Evolutionary conservation across 2,113 vertebrate genomes (phyloP), one percentile per base, ranked within the genome.

Genomic region (Limnothrissa miodon): DNA sequence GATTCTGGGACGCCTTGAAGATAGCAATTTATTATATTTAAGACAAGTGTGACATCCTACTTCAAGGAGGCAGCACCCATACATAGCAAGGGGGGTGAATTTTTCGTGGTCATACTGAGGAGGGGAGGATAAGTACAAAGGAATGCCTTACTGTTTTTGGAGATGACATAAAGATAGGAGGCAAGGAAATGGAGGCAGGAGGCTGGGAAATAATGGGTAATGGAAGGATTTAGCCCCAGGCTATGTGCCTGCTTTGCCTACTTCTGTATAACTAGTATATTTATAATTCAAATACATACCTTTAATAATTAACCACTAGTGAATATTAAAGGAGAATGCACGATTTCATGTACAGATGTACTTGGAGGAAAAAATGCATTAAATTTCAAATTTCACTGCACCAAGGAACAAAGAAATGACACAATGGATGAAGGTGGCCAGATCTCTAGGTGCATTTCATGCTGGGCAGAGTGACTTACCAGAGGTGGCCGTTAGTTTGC

Each of bases 261-360:
- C 97, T 98, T 96, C 97, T 97, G 97, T 98, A 98, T 99, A 99
- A 98, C 98, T 98, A 99, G 98, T 98, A 99, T 98, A 99, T 99
- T 98, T 99, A 99, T 99, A 98, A 99, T 99, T 99, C 97, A 99
- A 99, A 99, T 99, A 97, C 98, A 98, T 98, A 98, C 97, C 97
- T 98, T 99, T 97, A 99, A 99, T 99, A 98, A 99, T 99, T 99
- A 99, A 99, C 98, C 95, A 94, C 96, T 92, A 94, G 95, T 94
- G 96, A 96, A 97, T 98, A 98, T 97, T 98, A 97, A 97, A 98
- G 96, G 95, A 94, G 96, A 97, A 98, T 95, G 95, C 95, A 93
- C 95, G 95, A 95, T 96, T 95, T 96, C 95, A 96, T 95, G 94
- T 95, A 95, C 95, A 95, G 93, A 96, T 93, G 93, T 95, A 92